phyloP scores from a whole-genome alignment of 2,797 vertebrate genomes.

The Labroides dimidiatus region DNA sequence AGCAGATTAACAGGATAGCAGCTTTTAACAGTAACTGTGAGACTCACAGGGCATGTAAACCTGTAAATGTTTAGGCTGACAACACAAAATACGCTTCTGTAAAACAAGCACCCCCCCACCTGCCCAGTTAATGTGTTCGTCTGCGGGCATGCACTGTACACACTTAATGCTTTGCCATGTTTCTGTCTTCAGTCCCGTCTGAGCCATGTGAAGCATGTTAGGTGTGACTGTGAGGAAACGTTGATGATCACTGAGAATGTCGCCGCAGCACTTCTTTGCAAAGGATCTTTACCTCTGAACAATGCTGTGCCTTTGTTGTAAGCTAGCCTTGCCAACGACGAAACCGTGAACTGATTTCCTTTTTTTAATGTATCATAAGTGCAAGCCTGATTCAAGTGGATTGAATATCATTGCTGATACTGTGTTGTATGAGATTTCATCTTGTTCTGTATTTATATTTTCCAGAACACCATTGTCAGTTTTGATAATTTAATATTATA shows the following conservation, averaged over 20 bases:
- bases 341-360: constrained; percentile 76
- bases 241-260: constrained; percentile 72
- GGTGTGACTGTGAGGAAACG: constrained; percentile 63
- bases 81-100: constrained; percentile 48
- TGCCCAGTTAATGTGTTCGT: constrained; percentile 49
- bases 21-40: constrained; percentile 35
- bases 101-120: constrained; percentile 38
- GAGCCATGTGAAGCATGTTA: constrained; percentile 73
- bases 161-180: constrained; percentile 43
- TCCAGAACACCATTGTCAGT: constrained; percentile 74
- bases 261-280: constrained; percentile 82
- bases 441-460: constrained; percentile 81
- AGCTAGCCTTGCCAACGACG: constrained; percentile 88
- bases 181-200: constrained; percentile 55
- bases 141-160: constrained; percentile 45
- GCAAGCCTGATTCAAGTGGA: constrained; percentile 78
- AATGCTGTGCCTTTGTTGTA: constrained; percentile 90
- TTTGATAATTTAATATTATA: constrained; percentile 78
- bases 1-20: constrained; percentile 47
- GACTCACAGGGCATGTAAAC: constrained; percentile 61
- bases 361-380: constrained; percentile 72
- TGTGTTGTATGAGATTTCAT: constrained; percentile 74
- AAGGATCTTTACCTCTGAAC: constrained; percentile 87
- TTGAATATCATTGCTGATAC: constrained; percentile 77
- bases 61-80: constrained; percentile 43